Evolutionary conservation across 2,113 vertebrate species (phyloP).

Genomic region (Corvus hawaiiensis): DNA sequence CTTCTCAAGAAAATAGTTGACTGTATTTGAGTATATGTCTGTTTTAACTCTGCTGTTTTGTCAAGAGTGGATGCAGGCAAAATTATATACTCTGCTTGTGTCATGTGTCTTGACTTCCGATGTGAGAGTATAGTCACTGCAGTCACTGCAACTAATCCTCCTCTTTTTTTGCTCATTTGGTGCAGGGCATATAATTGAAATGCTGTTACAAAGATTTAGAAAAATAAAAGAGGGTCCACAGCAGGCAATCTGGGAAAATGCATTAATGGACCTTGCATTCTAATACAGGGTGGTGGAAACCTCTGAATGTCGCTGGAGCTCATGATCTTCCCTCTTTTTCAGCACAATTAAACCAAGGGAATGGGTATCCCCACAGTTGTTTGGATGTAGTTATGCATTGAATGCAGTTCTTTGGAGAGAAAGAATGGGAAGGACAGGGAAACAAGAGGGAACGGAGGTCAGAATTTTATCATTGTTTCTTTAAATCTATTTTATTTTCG

Average conservation of each 20-base stretch:
- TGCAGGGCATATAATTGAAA: not conserved
- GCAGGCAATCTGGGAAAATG: not conserved
- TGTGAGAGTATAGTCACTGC: not conserved
- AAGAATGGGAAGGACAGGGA: not conserved
- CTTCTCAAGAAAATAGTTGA: not conserved
- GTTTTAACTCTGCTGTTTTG: not conserved
- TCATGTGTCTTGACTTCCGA: not conserved
- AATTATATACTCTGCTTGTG: not conserved
- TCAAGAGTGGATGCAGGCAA: not conserved
- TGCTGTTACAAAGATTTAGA: not conserved
- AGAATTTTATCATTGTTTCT: not conserved
- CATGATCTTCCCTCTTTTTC: not conserved
- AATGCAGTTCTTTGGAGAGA: not conserved
- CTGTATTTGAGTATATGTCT: not conserved
- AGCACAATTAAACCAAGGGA: not conserved
- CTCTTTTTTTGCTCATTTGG: not conserved
- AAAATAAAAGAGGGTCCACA: not conserved
- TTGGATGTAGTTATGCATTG: not conserved
- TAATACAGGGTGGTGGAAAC: not conserved
- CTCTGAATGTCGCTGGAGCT: not conserved
- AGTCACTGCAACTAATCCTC: not conserved
- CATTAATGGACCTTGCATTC: not conserved
- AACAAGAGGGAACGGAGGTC: not conserved
- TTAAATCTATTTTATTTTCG: not conserved
- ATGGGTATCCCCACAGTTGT: not conserved